Conservation (phyloP, 2,113 vertebrate species). For the Pseudolaguvia tuberculata region DNA sequence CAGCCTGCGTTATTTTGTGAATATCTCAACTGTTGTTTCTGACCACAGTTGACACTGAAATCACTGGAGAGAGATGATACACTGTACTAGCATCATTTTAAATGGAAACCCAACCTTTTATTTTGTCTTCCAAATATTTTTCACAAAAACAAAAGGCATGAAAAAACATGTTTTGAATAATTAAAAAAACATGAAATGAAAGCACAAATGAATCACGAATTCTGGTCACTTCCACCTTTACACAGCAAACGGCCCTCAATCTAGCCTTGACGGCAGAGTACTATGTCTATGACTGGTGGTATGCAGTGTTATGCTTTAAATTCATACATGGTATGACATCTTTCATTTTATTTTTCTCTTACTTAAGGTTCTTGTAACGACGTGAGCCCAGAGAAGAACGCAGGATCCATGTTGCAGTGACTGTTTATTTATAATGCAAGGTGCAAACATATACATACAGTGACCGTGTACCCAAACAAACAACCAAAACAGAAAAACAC, state of each 20-base stretch:
- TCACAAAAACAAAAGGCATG: not conserved
- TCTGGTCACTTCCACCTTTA: not conserved
- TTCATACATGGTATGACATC: not conserved
- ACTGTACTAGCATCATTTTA: not conserved
- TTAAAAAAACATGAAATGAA: not conserved
- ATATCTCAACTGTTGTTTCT: slow-evolving; percentile 14
- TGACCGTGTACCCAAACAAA: too few relatives aligned
- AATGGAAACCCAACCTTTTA: not conserved
- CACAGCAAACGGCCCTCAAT: not conserved
- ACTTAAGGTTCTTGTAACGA: too few relatives aligned
- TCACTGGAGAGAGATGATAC: slow-evolving; percentile 15
- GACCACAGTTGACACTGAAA: slow-evolving; percentile 8
- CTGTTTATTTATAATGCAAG: too few relatives aligned
- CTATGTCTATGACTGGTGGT: too few relatives aligned
- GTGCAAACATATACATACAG: too few relatives aligned
- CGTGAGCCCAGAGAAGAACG: too few relatives aligned
- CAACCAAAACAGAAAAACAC: too few relatives aligned
- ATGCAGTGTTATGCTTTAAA: not conserved
- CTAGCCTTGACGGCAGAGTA: not conserved
- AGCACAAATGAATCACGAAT: not conserved
- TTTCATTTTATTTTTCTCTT: too few relatives aligned
- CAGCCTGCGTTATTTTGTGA: slow-evolving; percentile 5
- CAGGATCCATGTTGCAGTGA: too few relatives aligned
- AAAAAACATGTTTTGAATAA: not conserved
- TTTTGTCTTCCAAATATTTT: not conserved